phyloP scores from a whole-genome alignment of 2,113 vertebrate species.

The Cephalopholis sonnerati region DNA sequence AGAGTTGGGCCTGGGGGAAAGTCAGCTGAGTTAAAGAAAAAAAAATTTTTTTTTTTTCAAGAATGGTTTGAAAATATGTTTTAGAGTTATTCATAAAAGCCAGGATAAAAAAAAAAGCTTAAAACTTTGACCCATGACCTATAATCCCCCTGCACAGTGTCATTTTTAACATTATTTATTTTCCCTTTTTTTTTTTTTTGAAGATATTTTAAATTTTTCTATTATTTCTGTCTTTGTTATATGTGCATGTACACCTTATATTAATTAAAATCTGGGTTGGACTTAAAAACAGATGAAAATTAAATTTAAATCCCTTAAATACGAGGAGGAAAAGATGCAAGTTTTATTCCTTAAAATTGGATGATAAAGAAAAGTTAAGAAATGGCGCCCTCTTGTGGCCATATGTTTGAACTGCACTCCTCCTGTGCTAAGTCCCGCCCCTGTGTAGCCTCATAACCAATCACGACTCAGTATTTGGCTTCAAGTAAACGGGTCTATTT shows the following conservation, averaged over 20 bases:
- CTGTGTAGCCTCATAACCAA: conserved; percentile 57
- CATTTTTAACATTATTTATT: neutral
- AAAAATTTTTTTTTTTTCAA: neutral
- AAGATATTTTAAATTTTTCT: no score
- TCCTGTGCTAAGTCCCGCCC: conserved; percentile 43
- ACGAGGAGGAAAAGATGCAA: neutral
- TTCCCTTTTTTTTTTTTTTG: neutral
- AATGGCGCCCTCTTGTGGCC: conserved; percentile 47
- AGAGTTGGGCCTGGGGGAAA: neutral
- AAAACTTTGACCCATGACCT: neutral
- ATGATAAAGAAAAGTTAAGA: no score
- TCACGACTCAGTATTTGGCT: conserved; percentile 29
- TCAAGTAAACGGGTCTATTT: fast-evolving
- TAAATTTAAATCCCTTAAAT: no score
- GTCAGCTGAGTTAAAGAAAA: neutral
- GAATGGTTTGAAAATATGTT: neutral
- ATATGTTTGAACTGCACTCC: neutral
- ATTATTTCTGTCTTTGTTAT: no score
- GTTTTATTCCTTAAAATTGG: no score
- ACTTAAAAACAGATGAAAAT: no score
- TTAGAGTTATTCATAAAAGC: neutral
- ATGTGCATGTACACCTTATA: neutral
- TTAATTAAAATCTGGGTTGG: no score
- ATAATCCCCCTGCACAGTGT: neutral
- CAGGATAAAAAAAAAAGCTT: neutral